Percentiles rank a stretch among this genome's conserved stretches.
These are phyloP conservation scores for Dromaius novaehollandiae DNA, from an alignment of 2,113 vertebrate species.

Conservation along the genomic window DNA sequence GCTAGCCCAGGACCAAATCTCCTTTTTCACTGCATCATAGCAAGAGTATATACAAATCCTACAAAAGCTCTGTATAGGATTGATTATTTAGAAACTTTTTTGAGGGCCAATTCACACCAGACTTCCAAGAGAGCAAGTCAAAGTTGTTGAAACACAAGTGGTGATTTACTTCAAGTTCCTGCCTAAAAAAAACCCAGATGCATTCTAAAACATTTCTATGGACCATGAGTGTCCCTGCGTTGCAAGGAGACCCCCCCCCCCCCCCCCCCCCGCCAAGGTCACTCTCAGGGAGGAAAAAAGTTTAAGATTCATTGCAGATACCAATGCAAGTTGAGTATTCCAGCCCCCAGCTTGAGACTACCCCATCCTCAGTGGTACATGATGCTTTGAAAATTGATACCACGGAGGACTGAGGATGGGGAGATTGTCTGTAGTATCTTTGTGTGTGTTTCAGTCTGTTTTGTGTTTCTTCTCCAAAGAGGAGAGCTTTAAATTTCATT, in stretches of 20 bases:
- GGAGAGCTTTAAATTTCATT: neutral
- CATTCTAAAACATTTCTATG: neutral
- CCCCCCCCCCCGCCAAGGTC: too few relatives aligned
- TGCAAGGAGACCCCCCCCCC: neutral
- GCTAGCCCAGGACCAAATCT: neutral
- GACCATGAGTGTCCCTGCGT: neutral
- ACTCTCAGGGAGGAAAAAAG: neutral
- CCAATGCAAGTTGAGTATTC: neutral
- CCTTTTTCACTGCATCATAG: neutral
- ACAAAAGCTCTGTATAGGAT: neutral
- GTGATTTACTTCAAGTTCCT: neutral
- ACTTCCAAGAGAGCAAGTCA: neutral
- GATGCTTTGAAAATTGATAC: neutral
- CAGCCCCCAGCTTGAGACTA: neutral
- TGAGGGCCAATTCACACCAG: fast-evolving
- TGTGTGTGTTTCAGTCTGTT: neutral
- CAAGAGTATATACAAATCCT: neutral
- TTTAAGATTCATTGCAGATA: neutral
- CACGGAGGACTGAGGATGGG: fast-evolving
- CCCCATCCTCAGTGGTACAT: neutral
- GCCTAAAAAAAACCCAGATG: neutral
- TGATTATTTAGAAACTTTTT: neutral
- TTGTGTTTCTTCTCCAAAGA: neutral
- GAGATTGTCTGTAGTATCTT: neutral
- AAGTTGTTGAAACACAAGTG: neutral